Evolutionary conservation across 2,888 invertebrate genomes (phyloP), one percentile per base, ranked within the genome.

Genomic region (Drosophila eohydei): DNA sequence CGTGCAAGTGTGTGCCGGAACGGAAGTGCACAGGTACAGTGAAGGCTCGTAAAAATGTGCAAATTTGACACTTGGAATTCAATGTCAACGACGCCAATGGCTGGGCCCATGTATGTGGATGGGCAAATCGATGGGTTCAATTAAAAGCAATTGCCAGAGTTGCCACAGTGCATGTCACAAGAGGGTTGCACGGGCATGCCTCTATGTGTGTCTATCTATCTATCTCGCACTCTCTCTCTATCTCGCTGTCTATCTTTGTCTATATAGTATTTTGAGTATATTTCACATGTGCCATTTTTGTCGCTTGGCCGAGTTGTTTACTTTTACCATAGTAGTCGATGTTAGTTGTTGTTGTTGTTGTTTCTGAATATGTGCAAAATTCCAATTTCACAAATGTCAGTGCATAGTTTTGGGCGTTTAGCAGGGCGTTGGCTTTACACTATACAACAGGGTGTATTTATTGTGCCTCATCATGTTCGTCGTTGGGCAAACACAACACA

Each of bases 341-440:
- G 56, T 46, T 72, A 32, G 43, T 46, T 62, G 51, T 58, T 68
- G 50, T 66, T 16, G 21, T 36, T 51, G 32, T 48, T 67, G 30
- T 43, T 21, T 26, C 32, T 52, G 41, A 59, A 26, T 71, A 30
- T 65, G 64, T 78, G 76, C 68, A 77, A 81, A 76, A 73, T 87
- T 74, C 80, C 82, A 86, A 86, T 89, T 85, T 84, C 82, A 78
- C 65, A 89, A 88, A 89, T 84, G 85, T 80, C 88, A 77, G 60
- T 80, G 82, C 73, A 87, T 80, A 76, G 85, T 87, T 89, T 71
- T 67, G 74, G 88, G 85, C 89, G 80, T 57, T 63, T 51, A 38
- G 40, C 8, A 32, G 71, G 48, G 58, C 66, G 61, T 71, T 75
- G 71, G 38, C 67, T 64, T 70, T 36, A 12, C 41, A 41, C 43